Percentiles rank a stretch among this genome's conserved stretches.
Evolutionary conservation across 2,888 invertebrate species (phyloP).

Genomic region (Drosophila leonis): DNA sequence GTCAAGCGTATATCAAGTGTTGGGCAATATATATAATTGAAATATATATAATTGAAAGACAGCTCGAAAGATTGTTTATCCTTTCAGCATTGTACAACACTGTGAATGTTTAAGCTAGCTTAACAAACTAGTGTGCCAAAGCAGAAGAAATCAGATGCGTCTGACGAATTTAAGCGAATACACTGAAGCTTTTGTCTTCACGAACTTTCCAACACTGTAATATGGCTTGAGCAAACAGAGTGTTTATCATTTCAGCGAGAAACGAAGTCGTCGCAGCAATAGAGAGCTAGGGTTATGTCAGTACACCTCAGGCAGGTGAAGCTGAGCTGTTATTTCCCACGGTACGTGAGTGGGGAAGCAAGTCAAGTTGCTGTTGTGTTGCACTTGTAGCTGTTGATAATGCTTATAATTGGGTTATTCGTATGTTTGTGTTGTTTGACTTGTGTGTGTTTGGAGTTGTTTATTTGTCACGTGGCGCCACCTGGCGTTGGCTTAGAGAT

Average conservation of each 20-base stretch:
- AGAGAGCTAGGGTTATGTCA: neutral
- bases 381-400: conserved; percentile 1
- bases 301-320: neutral
- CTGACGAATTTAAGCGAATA: neutral
- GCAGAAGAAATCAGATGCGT: neutral
- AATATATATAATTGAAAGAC: neutral
- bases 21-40: neutral
- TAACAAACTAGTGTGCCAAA: neutral
- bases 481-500: conserved; percentile 36
- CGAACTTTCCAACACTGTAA: neutral
- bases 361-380: conserved; percentile 8
- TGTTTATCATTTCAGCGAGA: conserved; percentile 3
- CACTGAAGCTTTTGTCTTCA: neutral
- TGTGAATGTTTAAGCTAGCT: no score
- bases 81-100: neutral
- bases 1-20: no score
- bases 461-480: conserved; percentile 55
- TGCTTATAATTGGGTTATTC: conserved; percentile 16
- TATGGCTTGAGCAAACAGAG: neutral
- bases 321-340: conserved; percentile 1
- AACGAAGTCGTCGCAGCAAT: neutral
- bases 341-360: neutral
- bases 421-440: conserved; percentile 1
- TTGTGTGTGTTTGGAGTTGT: neutral
- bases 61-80: neutral